Conservation (phyloP, 2,113 vertebrate species). For the Hemichromis elongatus region DNA sequence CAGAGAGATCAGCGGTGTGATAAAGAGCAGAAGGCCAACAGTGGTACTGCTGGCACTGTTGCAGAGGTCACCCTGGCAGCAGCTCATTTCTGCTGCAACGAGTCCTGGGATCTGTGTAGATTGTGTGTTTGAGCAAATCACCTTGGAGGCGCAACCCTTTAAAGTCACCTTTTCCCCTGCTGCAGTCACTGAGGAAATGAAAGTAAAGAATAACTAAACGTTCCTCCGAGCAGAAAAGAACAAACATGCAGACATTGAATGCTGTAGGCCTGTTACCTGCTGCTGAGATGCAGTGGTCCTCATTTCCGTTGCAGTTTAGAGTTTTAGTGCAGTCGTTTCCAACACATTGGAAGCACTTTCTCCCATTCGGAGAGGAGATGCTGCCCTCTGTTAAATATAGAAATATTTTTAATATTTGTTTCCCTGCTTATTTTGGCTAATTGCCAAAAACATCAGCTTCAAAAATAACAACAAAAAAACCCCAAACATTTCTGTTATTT, state of each 20-base stretch:
- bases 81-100: background rate
- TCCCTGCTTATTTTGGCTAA: background rate
- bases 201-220: background rate
- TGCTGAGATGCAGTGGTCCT: conserved; percentile 42
- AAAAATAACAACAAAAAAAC: accelerated
- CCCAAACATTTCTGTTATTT: background rate
- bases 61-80: conserved; percentile 48
- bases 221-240: background rate
- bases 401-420: background rate
- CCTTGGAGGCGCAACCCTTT: conserved; percentile 53
- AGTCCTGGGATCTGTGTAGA: accelerated
- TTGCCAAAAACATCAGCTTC: background rate
- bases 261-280: background rate
- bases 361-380: background rate
- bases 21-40: conserved; percentile 19
- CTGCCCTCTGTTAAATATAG: background rate
- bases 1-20: background rate
- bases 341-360: background rate
- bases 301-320: conserved; percentile 17
- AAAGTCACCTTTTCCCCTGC: accelerated
- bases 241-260: background rate
- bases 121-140: background rate
- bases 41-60: conserved; percentile 3
- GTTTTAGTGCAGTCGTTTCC: background rate
- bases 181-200: background rate